A percentile compares a stretch with the other conserved stretches of the same genome.
Evolutionary conservation across 2,113 vertebrate species (phyloP).

Genomic region (Chascanopsetta lugubris): DNA sequence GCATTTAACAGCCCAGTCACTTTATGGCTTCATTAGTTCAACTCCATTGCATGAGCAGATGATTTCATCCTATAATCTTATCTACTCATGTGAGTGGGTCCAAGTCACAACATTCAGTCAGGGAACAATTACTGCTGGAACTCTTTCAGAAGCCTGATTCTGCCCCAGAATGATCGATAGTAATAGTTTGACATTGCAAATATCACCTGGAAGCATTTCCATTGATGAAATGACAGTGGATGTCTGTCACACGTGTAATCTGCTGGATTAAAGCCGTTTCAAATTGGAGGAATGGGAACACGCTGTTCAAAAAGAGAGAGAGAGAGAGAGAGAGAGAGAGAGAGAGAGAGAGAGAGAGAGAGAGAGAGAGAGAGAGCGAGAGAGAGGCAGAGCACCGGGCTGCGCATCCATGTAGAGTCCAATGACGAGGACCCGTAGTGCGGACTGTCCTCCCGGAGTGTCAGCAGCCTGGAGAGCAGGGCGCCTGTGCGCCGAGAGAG

Average conservation of each 20-base stretch:
- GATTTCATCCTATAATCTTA: conserved; percentile 9
- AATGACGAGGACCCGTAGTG: conserved; percentile 57
- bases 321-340: too few species aligned
- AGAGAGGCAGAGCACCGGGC: too few species aligned
- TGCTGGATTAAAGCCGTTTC: conserved; percentile 20
- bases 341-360: too few species aligned
- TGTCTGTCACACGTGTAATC: background rate
- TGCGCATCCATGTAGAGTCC: conserved; percentile 75
- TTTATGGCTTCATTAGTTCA: conserved; percentile 49
- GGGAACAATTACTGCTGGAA: too few species aligned
- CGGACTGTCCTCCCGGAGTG: conserved; percentile 68
- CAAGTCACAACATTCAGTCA: conserved; percentile 1
- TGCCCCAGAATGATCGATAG: too few species aligned
- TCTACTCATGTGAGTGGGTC: conserved; percentile 10
- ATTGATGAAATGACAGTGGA: conserved; percentile 3
- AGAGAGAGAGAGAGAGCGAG: too few species aligned
- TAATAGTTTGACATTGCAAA: too few species aligned
- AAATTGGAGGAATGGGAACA: conserved; percentile 52
- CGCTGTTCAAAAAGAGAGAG: conserved; percentile 21
- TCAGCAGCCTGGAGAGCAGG: conserved; percentile 66
- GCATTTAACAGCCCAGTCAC: conserved; percentile 32
- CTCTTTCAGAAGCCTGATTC: too few species aligned
- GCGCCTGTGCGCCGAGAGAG: background rate
- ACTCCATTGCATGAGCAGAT: background rate
- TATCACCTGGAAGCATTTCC: background rate